phyloP scores from a whole-genome alignment of 2,888 invertebrate species.

The Drosophila aldrichi region DNA sequence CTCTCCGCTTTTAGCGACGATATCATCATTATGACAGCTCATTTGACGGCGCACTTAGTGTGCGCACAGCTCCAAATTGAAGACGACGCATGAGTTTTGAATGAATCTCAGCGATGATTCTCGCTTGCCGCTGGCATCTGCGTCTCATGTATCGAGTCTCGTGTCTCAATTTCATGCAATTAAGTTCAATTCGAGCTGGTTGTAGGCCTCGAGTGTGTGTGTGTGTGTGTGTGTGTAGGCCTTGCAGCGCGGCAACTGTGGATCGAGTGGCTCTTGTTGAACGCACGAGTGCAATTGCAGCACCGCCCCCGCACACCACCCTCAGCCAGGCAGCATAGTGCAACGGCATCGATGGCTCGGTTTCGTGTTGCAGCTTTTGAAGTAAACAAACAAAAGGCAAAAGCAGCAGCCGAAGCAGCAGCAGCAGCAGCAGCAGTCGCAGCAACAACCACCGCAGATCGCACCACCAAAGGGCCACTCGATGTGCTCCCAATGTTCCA shows the following conservation, averaged over 20 bases:
- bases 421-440: slow-evolving; percentile 15
- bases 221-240: slow-evolving; percentile 9
- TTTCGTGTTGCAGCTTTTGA: slow-evolving; percentile 44
- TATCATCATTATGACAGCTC: slow-evolving; percentile 66
- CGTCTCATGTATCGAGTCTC: slow-evolving; percentile 45
- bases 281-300: slow-evolving; percentile 58
- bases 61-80: slow-evolving; percentile 40
- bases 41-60: slow-evolving; percentile 62
- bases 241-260: slow-evolving; percentile 31
- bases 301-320: neutral
- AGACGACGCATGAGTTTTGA: slow-evolving; percentile 39
- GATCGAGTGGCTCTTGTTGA: slow-evolving; percentile 49
- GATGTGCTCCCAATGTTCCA: slow-evolving; percentile 66
- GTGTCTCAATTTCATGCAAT: slow-evolving; percentile 79
- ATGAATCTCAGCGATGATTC: slow-evolving; percentile 47
- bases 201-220: slow-evolving; percentile 21
- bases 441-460: slow-evolving; percentile 41
- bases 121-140: neutral
- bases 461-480: slow-evolving; percentile 52
- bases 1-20: slow-evolving; percentile 20
- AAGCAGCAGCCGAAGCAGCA: slow-evolving; percentile 11
- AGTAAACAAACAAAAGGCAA: slow-evolving; percentile 60
- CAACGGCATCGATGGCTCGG: slow-evolving; percentile 52
- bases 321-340: slow-evolving; percentile 53
- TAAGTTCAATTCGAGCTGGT: slow-evolving; percentile 79